A percentile compares a stretch with the other conserved stretches of the same genome.
These are phyloP conservation scores for Onychorhynchus coronatus DNA, from an alignment of 2,113 vertebrate genomes.

Conservation along the genomic window DNA sequence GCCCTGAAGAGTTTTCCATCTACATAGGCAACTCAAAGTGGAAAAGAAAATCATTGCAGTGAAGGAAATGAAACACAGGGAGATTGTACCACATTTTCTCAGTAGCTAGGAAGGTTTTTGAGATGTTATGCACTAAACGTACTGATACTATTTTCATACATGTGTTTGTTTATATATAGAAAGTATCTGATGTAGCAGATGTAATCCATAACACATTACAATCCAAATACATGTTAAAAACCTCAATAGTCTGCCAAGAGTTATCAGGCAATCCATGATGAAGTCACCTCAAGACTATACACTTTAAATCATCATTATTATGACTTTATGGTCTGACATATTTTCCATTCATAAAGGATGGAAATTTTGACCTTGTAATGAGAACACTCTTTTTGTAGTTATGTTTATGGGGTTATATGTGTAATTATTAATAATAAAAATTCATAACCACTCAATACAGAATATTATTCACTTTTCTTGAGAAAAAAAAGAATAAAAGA, in stretches of 20 bases:
- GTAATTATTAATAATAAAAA: background rate
- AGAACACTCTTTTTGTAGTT: background rate
- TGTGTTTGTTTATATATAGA: no score
- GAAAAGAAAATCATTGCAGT: background rate
- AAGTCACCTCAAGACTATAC: background rate
- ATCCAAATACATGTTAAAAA: background rate
- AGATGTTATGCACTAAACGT: background rate
- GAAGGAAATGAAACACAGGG: background rate
- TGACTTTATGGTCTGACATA: background rate
- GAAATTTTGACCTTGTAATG: background rate
- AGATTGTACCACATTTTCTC: background rate
- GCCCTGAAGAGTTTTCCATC: background rate
- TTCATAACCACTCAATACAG: background rate
- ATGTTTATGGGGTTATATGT: background rate
- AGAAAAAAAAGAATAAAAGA: rapidly evolving
- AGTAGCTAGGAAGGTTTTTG: background rate
- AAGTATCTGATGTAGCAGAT: background rate
- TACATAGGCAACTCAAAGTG: background rate
- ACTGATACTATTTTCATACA: background rate
- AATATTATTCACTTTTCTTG: background rate
- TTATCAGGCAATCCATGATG: background rate
- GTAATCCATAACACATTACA: background rate
- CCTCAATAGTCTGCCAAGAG: background rate
- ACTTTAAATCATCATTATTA: background rate
- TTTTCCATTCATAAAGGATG: background rate